Base-by-base conservation (phyloP, 92 coral and sea anemone species). In the Epizoanthus fatuus region DNA sequence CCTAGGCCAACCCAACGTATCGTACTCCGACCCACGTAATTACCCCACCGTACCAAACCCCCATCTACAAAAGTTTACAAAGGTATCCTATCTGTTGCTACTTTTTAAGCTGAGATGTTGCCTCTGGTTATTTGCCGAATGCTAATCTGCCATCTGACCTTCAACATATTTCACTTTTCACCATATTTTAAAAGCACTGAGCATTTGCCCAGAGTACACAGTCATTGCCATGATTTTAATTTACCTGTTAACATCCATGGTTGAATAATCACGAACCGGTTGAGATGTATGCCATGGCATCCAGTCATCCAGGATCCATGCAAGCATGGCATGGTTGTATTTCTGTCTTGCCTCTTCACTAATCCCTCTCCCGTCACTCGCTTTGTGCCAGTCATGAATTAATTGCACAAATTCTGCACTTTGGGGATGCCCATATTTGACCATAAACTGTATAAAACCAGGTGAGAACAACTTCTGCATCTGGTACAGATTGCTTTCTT, bases 361-460 rank as follows among this genome's bases (percentile, higher is more conserved):
- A n/a, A 90, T 42, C 4, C 96, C 93, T 16, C 90, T 39, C 2
- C 93, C 93, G 78, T 93, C 93, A 69, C 64, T 76, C 13, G 96
- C 93, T 79, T 90, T 84, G 76, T 87, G 96, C 93, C 92, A 90
- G 51, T 93, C 73, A 2, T 66, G 62, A 5, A 90, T 63, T 0
- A 74, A 20, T 39, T 66, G 40, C 4, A 81, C 57, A 42, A 84
- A 81, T 13, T 72, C n/a, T 20, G 85, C 92, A 20, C 86, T 88
- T 3, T 68, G 47, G 9, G 52, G 45, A 71, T 55, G 69, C 5
- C 82, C 76, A 67, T 87, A 63, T 0, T 39, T 22, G 22, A 55
- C 69, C 74, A 90, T 56, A 57, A 79, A 92, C n/a, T 83, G 13
- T 11, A 84, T 42, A 16, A 92, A 85, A 11, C 90, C 91, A 19